Conservation (phyloP, 1,140 invertebrate genomes). For the Drosophila nebulosa region DNA sequence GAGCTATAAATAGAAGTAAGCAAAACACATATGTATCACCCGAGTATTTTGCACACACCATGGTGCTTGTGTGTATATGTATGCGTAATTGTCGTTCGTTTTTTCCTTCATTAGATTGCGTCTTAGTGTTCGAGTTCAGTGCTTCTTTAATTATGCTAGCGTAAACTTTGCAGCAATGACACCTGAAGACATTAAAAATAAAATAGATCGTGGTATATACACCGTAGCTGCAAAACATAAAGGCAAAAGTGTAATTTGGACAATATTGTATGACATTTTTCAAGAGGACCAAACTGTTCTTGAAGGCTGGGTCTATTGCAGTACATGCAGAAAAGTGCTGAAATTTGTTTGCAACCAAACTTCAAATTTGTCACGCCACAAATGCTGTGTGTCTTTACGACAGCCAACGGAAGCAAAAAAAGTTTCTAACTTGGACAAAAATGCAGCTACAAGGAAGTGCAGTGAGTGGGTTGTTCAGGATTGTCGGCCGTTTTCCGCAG, state of each 20-base stretch:
- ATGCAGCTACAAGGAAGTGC: not conserved
- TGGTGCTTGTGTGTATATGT: not conserved
- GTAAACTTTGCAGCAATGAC: not conserved
- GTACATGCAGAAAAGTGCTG: slow-evolving; percentile 7
- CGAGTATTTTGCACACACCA: not conserved
- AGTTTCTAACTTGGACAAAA: slow-evolving; percentile 8
- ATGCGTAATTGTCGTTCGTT: not conserved
- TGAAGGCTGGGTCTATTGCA: not conserved
- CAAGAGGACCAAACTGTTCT: slow-evolving; percentile 13
- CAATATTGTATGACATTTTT: not conserved
- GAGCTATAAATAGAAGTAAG: too few species aligned
- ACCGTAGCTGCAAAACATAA: not conserved
- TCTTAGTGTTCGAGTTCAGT: not conserved
- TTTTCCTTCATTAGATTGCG: not conserved
- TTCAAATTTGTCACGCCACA: slow-evolving; percentile 20
- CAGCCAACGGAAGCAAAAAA: slow-evolving; percentile 1
- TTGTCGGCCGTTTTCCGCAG: slow-evolving; percentile 23
- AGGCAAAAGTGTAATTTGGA: slow-evolving; percentile 1
- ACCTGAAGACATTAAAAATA: not conserved
- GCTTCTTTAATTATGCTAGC: not conserved
- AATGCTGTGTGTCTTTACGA: slow-evolving; percentile 4
- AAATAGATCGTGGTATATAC: not conserved
- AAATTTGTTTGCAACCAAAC: slow-evolving; percentile 25
- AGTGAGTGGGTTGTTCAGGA: slow-evolving; percentile 25
- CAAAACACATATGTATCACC: not conserved